phyloP scores from a whole-genome alignment of 2,113 vertebrate species.

The Hydrochoerus hydrochaeris region DNA sequence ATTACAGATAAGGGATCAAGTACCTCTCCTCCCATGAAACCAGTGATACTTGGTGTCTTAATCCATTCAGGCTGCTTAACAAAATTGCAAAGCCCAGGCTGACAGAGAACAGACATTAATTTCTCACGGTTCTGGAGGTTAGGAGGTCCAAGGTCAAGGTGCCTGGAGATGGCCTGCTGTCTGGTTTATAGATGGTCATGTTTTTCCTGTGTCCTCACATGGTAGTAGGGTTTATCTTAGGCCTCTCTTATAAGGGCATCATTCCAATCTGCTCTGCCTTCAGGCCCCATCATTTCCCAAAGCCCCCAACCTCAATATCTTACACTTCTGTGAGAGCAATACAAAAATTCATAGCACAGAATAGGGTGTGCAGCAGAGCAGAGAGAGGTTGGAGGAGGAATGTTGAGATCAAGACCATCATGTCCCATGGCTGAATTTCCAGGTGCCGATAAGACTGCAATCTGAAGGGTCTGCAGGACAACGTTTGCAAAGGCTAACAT shows the following conservation, averaged over 20 bases:
- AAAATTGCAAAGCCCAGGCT: neutral
- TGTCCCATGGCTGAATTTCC: neutral
- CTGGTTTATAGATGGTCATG: neutral
- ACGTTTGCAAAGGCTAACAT: neutral
- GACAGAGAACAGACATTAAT: neutral
- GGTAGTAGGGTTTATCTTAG: neutral
- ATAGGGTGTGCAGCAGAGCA: neutral
- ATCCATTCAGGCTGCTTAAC: neutral
- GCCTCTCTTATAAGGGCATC: neutral
- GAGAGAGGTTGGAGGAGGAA: neutral
- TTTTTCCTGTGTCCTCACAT: neutral
- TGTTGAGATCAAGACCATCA: neutral
- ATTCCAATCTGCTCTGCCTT: neutral
- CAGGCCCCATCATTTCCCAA: neutral
- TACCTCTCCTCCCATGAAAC: neutral
- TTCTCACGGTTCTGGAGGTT: neutral
- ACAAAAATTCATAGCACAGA: neutral
- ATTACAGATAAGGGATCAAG: neutral
- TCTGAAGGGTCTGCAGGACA: neutral
- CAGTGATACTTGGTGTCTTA: neutral
- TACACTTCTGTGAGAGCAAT: neutral
- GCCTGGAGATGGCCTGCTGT: neutral
- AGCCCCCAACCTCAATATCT: neutral
- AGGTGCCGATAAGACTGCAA: neutral
- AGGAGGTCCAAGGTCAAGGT: neutral